Evolutionary conservation across 2,797 vertebrate species (phyloP).

Genomic region (Psittacula derbiana): DNA sequence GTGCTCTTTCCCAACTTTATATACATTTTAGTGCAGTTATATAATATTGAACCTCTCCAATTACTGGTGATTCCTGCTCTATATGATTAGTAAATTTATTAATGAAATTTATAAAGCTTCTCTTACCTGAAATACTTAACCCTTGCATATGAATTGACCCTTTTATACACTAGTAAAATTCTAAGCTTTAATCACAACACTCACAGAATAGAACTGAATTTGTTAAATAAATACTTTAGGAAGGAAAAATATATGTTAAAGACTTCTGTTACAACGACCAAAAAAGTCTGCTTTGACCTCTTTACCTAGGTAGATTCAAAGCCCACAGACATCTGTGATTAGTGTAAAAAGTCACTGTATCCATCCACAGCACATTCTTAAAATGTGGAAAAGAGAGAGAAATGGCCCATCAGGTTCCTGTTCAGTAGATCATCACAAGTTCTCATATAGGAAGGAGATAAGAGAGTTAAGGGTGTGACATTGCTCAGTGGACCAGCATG

Average conservation of each 20-base stretch:
- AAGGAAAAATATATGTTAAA: background rate
- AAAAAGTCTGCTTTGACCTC: background rate
- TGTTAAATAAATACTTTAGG: background rate
- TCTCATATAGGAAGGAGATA: fast-evolving
- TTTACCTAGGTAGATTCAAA: background rate
- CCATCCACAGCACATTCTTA: background rate
- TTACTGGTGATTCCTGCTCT: background rate
- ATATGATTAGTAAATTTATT: background rate
- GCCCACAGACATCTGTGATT: no score
- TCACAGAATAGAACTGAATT: background rate
- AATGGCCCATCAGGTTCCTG: background rate
- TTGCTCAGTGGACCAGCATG: background rate
- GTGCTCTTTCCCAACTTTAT: background rate
- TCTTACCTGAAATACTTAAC: background rate
- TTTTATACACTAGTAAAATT: background rate
- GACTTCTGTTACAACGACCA: background rate
- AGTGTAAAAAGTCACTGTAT: background rate
- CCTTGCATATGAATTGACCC: background rate
- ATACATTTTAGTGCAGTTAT: background rate
- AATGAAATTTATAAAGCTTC: background rate
- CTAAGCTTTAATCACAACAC: background rate
- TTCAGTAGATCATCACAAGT: background rate
- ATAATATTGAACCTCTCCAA: background rate
- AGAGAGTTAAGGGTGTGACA: background rate
- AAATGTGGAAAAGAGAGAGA: background rate